These are phyloP conservation scores for Eumaeus atala DNA, from an alignment of 1,140 invertebrate genomes.

Conservation along the genomic window DNA sequence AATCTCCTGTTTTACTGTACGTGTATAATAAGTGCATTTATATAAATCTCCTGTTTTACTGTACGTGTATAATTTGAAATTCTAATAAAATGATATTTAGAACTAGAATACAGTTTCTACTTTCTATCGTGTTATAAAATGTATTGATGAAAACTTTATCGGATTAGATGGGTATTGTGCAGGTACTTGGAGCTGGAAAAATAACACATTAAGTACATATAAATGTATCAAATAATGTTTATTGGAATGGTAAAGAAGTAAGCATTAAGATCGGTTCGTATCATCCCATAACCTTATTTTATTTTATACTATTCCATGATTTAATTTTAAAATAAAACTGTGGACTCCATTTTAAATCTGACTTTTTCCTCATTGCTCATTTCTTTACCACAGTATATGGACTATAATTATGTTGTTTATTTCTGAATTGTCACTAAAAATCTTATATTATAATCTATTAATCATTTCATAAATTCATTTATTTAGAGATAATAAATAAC, in stretches of 20 bases:
- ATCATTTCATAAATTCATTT: too few species aligned
- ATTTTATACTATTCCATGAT: neutral
- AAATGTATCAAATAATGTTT: neutral
- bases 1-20: constrained; percentile 40
- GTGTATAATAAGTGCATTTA: constrained; percentile 59
- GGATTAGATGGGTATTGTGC: constrained; percentile 10
- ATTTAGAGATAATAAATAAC: too few species aligned
- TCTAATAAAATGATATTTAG: constrained; percentile 20
- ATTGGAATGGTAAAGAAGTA: neutral
- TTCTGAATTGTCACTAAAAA: too few species aligned
- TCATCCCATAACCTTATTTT: too few species aligned
- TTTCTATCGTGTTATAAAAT: constrained; percentile 7
- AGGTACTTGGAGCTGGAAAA: constrained; percentile 1
- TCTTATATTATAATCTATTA: too few species aligned
- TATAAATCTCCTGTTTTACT: constrained; percentile 43
- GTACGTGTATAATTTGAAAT: constrained; percentile 31
- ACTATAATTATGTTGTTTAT: too few species aligned
- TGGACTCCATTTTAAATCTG: too few species aligned
- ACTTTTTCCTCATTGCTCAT: too few species aligned
- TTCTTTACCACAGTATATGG: too few species aligned
- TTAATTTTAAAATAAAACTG: neutral
- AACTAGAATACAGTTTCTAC: constrained; percentile 15
- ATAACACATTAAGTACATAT: neutral
- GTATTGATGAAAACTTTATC: constrained; percentile 11
- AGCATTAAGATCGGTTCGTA: neutral